These are phyloP conservation scores for Caenorhabditis sinica DNA, from an alignment of 2,888 invertebrate genomes.

Conservation along the genomic window DNA sequence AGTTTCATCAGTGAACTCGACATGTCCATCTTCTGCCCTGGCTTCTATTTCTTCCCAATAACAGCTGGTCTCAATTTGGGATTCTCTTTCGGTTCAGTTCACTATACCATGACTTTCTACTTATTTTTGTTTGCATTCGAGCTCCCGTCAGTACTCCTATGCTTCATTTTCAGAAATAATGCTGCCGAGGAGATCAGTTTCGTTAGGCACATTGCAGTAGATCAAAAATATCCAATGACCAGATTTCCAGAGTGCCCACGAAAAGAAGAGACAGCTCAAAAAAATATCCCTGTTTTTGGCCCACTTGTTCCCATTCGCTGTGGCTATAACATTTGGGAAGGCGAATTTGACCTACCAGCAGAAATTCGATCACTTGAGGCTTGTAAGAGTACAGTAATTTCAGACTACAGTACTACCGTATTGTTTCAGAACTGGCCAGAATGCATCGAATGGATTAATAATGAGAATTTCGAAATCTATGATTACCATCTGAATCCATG, in stretches of 20 bases:
- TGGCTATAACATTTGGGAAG: background rate
- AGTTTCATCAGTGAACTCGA: constrained; percentile 41
- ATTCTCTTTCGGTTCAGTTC: too few species aligned
- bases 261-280: background rate
- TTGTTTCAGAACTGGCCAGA: constrained; percentile 20
- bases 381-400: background rate
- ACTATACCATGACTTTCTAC: constrained; percentile 21
- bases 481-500: constrained; percentile 3
- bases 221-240: background rate
- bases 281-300: background rate
- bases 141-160: constrained; percentile 10
- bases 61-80: constrained; percentile 29
- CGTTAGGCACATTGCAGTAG: background rate
- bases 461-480: constrained; percentile 6
- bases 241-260: background rate
- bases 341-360: constrained; percentile 2
- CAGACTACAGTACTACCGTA: background rate
- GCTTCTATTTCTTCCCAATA: constrained; percentile 43
- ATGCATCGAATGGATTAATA: background rate
- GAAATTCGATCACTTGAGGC: background rate
- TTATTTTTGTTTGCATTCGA: constrained; percentile 23
- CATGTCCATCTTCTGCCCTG: constrained; percentile 25
- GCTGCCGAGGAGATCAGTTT: constrained; percentile 3
- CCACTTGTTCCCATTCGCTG: constrained; percentile 12
- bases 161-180: constrained; percentile 21